phyloP scores from a whole-genome alignment of 2,888 invertebrate genomes.

The Platycheirus albimanus region DNA sequence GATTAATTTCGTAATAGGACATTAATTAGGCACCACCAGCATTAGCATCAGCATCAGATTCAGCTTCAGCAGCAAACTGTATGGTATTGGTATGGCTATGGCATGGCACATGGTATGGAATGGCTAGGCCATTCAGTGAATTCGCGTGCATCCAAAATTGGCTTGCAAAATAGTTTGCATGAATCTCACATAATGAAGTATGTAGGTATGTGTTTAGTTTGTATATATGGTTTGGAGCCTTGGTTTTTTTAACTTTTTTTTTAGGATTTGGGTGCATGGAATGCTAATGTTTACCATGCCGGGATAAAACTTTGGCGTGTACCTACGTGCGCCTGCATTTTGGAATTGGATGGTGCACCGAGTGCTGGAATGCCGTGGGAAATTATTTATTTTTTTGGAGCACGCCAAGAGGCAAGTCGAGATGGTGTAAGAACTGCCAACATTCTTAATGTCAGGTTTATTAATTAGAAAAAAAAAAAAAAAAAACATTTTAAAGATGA shows the following conservation, averaged over 20 bases:
- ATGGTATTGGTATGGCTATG: too few relatives aligned
- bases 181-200: conserved; percentile 51
- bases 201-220: neutral
- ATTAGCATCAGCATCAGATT: too few relatives aligned
- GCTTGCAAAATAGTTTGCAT: conserved; percentile 41
- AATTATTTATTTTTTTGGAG: conserved; percentile 29
- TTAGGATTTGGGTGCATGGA: conserved; percentile 24
- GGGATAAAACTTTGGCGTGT: neutral
- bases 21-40: conserved; percentile 66
- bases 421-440: too few relatives aligned
- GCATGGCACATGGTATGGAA: too few relatives aligned
- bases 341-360: conserved; percentile 45
- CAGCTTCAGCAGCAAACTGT: too few relatives aligned
- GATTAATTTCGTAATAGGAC: conserved; percentile 71
- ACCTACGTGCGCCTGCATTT: conserved; percentile 37
- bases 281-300: conserved; percentile 23
- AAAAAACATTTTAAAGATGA: too few relatives aligned
- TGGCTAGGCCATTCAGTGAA: conserved; percentile 11
- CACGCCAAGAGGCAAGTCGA: too few relatives aligned
- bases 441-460: too few relatives aligned
- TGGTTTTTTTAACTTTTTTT: conserved; percentile 19
- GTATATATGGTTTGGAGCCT: conserved; percentile 4
- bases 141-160: conserved; percentile 63
- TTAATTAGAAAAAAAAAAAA: too few relatives aligned
- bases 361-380: conserved; percentile 65